phyloP scores from a whole-genome alignment of 2,888 invertebrate genomes.

The Leptinotarsa tumamoca region DNA sequence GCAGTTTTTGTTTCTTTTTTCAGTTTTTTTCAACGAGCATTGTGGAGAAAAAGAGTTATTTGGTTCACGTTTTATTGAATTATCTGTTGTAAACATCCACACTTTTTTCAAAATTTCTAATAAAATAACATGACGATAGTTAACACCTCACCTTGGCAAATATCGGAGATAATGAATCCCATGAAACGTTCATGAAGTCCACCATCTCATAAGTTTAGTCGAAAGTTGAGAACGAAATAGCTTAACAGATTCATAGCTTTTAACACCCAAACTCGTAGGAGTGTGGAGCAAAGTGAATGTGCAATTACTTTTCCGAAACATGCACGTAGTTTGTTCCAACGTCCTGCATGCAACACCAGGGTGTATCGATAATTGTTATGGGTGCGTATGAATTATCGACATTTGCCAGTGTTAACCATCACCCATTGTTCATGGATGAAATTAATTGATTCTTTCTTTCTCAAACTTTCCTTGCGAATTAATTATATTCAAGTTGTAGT shows the following conservation, averaged over 20 bases:
- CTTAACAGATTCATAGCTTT: slow-evolving; percentile 13
- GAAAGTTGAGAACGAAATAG: slow-evolving; percentile 2
- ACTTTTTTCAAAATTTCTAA: too few species aligned
- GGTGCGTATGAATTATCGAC: slow-evolving; percentile 26
- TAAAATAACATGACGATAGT: too few species aligned
- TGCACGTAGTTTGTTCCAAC: slow-evolving; percentile 14
- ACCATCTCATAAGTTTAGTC: not conserved
- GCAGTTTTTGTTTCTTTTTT: too few species aligned
- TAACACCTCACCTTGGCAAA: too few species aligned
- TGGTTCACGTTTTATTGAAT: too few species aligned
- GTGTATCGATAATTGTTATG: slow-evolving; percentile 23
- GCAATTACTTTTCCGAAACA: slow-evolving; percentile 13
- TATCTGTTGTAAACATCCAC: too few species aligned
- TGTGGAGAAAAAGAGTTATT: too few species aligned
- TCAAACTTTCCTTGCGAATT: not conserved
- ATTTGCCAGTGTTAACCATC: not conserved
- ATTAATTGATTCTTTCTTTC: not conserved
- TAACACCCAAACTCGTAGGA: slow-evolving; percentile 20
- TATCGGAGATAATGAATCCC: too few species aligned
- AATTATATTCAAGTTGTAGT: too few species aligned
- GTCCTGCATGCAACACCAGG: slow-evolving; percentile 24
- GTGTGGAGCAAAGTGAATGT: slow-evolving; percentile 18
- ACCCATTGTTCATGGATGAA: not conserved
- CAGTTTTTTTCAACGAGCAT: too few species aligned
- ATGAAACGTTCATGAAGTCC: too few species aligned